Conservation (phyloP, 2,888 invertebrate genomes). For the Auanema freiburgensis region DNA sequence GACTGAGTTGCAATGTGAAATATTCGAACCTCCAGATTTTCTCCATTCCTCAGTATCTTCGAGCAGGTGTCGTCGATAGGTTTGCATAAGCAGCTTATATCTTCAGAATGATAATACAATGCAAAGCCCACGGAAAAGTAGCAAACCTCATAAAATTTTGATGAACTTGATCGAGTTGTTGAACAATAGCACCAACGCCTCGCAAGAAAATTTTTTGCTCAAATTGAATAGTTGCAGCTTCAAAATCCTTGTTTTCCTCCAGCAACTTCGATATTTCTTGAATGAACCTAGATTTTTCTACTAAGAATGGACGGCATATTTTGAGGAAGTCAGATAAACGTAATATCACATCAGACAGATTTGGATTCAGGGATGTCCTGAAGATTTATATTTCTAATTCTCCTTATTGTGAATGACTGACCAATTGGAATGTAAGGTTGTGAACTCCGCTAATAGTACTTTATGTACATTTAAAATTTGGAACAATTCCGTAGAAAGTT, state of each 20-base stretch:
- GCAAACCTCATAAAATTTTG: constrained; percentile 50
- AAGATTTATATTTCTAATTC: constrained; percentile 13
- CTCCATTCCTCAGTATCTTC: constrained; percentile 30
- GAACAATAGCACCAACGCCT: constrained; percentile 47
- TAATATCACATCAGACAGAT: constrained; percentile 43
- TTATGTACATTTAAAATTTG: constrained; percentile 33
- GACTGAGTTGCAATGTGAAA: neutral
- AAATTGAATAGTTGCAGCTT: constrained; percentile 53
- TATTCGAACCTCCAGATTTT: constrained; percentile 27
- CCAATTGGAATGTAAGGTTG: constrained; percentile 26
- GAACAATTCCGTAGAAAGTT: constrained; percentile 29
- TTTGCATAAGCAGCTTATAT: constrained; percentile 57
- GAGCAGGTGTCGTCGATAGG: constrained; percentile 45
- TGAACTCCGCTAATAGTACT: constrained; percentile 31
- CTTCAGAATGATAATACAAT: constrained; percentile 9
- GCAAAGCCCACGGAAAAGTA: neutral
- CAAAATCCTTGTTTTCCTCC: constrained; percentile 57
- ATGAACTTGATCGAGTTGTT: constrained; percentile 52
- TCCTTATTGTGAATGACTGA: neutral
- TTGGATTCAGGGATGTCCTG: constrained; percentile 50
- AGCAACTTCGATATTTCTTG: constrained; percentile 39
- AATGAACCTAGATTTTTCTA: constrained; percentile 47
- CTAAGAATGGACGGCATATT: constrained; percentile 44
- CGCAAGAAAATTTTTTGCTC: constrained; percentile 45
- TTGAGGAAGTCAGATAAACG: constrained; percentile 54